Percentiles rank a stretch among this genome's conserved stretches.
Conservation (phyloP, 1,140 invertebrate genomes). For the Drosophila athabasca region DNA sequence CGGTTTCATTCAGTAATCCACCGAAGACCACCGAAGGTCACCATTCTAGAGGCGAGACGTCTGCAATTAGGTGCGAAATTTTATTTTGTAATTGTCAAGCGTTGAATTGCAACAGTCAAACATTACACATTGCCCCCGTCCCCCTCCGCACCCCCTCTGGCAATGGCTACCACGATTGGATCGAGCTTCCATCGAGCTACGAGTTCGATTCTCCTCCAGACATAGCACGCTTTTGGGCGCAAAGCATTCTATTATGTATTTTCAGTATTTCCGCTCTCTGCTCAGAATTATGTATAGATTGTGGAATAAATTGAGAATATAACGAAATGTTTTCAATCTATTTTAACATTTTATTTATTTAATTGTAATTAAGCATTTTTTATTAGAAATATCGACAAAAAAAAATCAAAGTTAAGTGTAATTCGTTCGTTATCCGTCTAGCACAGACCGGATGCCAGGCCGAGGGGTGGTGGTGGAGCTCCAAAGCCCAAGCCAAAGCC, state of each 20-base stretch:
- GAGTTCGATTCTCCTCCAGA: too few relatives aligned
- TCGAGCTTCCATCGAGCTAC: background rate
- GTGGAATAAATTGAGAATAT: background rate
- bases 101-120: conserved; percentile 8
- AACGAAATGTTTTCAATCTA: background rate
- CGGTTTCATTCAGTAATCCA: conserved; percentile 35
- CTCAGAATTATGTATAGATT: too few relatives aligned
- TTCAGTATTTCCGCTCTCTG: too few relatives aligned
- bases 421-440: background rate
- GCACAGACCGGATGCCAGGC: conserved; percentile 45
- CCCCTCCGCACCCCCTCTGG: too few relatives aligned
- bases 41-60: conserved; percentile 1
- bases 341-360: conserved; percentile 37
- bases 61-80: conserved; percentile 42
- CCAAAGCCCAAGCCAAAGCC: conserved; percentile 65
- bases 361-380: conserved; percentile 35
- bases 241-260: background rate
- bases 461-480: conserved; percentile 42
- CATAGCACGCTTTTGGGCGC: conserved; percentile 28
- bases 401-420: conserved; percentile 9
- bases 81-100: conserved; percentile 25
- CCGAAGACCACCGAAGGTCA: conserved; percentile 25
- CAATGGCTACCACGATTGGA: background rate
- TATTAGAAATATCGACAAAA: conserved; percentile 36
- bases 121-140: background rate